These are phyloP conservation scores for Theonella swinhoei DNA, from an alignment of 37 sponge, comb jelly and placozoan species.

Conservation along the genomic window DNA sequence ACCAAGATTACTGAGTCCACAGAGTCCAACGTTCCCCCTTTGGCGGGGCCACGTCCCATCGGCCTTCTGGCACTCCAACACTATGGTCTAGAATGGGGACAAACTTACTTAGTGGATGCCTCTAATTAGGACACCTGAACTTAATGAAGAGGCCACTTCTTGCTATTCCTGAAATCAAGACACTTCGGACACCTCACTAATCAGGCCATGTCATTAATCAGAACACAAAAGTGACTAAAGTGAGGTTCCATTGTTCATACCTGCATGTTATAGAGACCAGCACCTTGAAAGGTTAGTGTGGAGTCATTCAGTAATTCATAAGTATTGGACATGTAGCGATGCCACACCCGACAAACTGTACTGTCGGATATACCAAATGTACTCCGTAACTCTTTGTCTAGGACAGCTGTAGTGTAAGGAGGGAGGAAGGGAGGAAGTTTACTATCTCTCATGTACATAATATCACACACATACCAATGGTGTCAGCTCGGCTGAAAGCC, in stretches of 20 bases:
- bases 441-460: too few species aligned
- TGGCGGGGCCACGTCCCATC: slow-evolving; percentile 76
- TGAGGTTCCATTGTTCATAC: too few species aligned
- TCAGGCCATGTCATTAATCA: too few species aligned
- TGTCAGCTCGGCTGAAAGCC: slow-evolving; percentile 73
- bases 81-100: slow-evolving; percentile 38
- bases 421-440: too few species aligned
- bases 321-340: slow-evolving; percentile 77
- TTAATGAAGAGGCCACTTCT: too few species aligned
- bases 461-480: slow-evolving; percentile 75
- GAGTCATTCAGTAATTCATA: slow-evolving; percentile 70
- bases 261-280: slow-evolving; percentile 79
- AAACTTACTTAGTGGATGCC: too few species aligned
- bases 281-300: slow-evolving; percentile 64
- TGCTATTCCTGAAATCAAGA: too few species aligned
- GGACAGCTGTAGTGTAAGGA: slow-evolving; percentile 33
- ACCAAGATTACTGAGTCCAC: slow-evolving; percentile 87
- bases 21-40: slow-evolving; percentile 42
- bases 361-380: slow-evolving; percentile 51
- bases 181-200: too few species aligned
- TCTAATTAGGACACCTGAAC: too few species aligned
- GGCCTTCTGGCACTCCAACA: slow-evolving; percentile 71
- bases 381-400: slow-evolving; percentile 45
- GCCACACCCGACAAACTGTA: slow-evolving; percentile 81
- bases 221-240: too few species aligned